Conservation (phyloP, 2,113 vertebrate species). For the Copsychus sechellarum region DNA sequence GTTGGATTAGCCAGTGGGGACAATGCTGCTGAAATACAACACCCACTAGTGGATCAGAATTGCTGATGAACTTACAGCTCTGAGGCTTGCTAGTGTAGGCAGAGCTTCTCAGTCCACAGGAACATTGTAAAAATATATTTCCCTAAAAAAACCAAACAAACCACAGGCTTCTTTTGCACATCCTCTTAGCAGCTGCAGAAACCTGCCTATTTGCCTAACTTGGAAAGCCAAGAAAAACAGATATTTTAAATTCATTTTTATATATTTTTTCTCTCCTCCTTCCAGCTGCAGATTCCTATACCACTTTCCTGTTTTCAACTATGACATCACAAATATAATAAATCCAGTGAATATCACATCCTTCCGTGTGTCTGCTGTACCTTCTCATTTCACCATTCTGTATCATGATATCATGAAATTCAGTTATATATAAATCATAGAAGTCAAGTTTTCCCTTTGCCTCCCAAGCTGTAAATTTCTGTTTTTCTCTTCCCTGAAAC, state of each 20-base stretch:
- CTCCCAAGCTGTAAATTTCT: background rate
- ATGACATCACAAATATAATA: background rate
- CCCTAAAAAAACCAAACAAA: slow-evolving; percentile 26
- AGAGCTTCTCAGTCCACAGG: background rate
- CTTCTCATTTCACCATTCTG: background rate
- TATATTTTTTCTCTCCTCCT: background rate
- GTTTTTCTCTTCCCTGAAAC: background rate
- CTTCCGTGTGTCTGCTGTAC: background rate
- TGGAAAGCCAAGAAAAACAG: background rate
- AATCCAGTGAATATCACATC: background rate
- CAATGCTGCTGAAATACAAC: background rate
- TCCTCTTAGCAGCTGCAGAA: slow-evolving; percentile 32
- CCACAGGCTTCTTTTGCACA: background rate
- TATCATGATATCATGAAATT: background rate
- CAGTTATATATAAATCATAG: background rate
- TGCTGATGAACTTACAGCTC: background rate
- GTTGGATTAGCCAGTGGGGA: background rate
- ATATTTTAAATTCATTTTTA: background rate
- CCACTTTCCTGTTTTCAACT: background rate
- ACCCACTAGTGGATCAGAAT: background rate
- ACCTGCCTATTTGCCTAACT: background rate
- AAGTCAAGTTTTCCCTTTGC: background rate
- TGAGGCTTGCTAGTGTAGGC: background rate
- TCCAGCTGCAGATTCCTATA: background rate
- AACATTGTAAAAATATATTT: slow-evolving; percentile 43